Evolutionary conservation across 2,888 invertebrate genomes (phyloP), one percentile per base, ranked within the genome.

Genomic region (Abrostola tripartita): DNA sequence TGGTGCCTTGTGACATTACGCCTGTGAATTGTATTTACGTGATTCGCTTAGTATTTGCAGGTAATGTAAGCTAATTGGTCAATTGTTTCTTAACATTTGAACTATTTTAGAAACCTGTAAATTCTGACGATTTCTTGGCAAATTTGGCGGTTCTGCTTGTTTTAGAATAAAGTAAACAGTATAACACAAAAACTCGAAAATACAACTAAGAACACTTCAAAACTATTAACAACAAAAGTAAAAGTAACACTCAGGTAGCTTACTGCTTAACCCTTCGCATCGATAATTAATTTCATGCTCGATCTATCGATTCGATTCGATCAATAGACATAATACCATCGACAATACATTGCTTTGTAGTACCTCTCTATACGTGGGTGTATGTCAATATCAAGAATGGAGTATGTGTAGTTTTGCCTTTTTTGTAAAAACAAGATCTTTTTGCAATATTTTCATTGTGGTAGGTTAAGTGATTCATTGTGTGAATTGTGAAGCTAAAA

Each of bases 281-380:
- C 79, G 81, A 81, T 78, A 77, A 84, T 85, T 69, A 72, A 80
- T 81, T 84, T 72, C 69, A 79, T 65, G 79, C 83, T 78, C 80
- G 81, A 86, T 86, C 79, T 71, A 61, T 68, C 61, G 71, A 71
- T 81, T 82, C 63, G 71, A 79, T 80, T 77, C 63, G 35, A 76
- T 73, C 70, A 72, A 81, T 77, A 60, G 52, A 47, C 55, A 54
- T 68, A 65, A 64, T 44, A 68, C 59, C 65, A 65, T 57, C 50
- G 70, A 65, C 72, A 77, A 71, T 59, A 71, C 42, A n/a, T n/a
- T n/a, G n/a, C 52, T 63, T 62, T 40, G 61, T 70, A 58, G 65
- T 24, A 24, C 24, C 24, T 24, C 24, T 65, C 56, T 66, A 60
- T 76, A 65, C 60, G 71, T 56, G 74, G 73, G 78, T 75, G 78